Conservation (phyloP, 2,797 vertebrate genomes). For the Bufotes viridis region DNA sequence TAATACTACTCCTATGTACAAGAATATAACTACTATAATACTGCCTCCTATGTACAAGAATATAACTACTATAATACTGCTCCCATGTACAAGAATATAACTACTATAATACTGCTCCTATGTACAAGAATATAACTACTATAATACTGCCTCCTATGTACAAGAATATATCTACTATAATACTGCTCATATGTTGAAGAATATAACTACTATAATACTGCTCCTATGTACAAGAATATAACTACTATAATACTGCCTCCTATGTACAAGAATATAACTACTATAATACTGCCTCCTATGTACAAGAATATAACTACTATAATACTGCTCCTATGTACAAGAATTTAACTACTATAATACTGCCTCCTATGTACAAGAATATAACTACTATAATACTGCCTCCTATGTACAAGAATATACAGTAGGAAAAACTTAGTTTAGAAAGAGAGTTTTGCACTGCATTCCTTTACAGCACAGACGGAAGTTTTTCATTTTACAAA, state of each 20-base stretch:
- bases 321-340: neutral
- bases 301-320: slow-evolving; percentile 15
- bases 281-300: slow-evolving; percentile 7
- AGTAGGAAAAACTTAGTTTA: neutral
- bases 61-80: neutral
- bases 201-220: slow-evolving; percentile 16
- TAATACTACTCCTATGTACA: neutral
- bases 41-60: neutral
- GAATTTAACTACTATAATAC: slow-evolving; percentile 8
- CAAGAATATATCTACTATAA: slow-evolving; percentile 4
- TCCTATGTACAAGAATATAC: neutral
- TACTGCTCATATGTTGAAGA: neutral
- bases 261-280: slow-evolving; percentile 13
- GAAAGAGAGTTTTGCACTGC: neutral
- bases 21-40: slow-evolving; percentile 6
- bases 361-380: neutral
- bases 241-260: slow-evolving; percentile 11
- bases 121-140: slow-evolving; percentile 4
- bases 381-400: neutral
- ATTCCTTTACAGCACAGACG: neutral
- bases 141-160: slow-evolving; percentile 1
- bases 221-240: slow-evolving; percentile 10
- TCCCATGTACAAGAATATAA: neutral
- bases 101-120: neutral
- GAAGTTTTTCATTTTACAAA: neutral